Base-by-base conservation (phyloP, 1,140 invertebrate species). In the Pantala flavescens region DNA sequence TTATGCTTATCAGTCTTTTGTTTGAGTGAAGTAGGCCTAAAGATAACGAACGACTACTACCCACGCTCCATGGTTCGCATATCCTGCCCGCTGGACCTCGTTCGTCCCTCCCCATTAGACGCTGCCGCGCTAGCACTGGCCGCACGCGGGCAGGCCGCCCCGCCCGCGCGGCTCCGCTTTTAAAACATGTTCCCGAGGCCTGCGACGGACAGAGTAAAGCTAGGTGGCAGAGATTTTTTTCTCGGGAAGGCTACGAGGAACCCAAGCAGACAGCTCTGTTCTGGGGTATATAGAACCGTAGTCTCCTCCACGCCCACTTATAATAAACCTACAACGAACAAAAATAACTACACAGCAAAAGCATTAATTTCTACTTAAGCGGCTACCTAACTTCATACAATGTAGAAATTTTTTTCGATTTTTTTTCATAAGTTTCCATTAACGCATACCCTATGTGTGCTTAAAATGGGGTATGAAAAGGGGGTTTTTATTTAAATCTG, bases 11-110 rank as follows among this genome's bases (percentile, higher is more conserved):
- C 75, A 76, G 75, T 76, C 75, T 76, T 76, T 73, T 72, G 71
- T 70, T 63, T 76, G 75, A 76, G 75, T 74, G 43, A 76, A 76
- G 73, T 76, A 76, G 75, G 75, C 75, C 75, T 74, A 76, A 76
- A 73, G 42, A 73, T 42, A 73, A 73, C 72, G 36, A 24, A n/a
- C 42, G 72, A 42, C 72, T 42, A 73, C 24, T 24, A 73, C 72
- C 42, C 24, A 73, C n/a, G 10, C 19, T 7, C 72, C 24, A 42
- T 7, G 36, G 12, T 36, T 73, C 24, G 36, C 24, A 42, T 42
- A 7, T 24, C 24, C 19, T 42, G 72, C 72, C 24, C 72, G 21
- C 24, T 42, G 19, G 42, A 28, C 36, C 72, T 36, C 72, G 24
- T 24, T 3, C 2, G 19, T 21, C 72, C 72, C 36, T 12, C 28